These are phyloP conservation scores for Neoscelio sp. DNA, from an alignment of 2,888 invertebrate species.

Conservation along the genomic window DNA sequence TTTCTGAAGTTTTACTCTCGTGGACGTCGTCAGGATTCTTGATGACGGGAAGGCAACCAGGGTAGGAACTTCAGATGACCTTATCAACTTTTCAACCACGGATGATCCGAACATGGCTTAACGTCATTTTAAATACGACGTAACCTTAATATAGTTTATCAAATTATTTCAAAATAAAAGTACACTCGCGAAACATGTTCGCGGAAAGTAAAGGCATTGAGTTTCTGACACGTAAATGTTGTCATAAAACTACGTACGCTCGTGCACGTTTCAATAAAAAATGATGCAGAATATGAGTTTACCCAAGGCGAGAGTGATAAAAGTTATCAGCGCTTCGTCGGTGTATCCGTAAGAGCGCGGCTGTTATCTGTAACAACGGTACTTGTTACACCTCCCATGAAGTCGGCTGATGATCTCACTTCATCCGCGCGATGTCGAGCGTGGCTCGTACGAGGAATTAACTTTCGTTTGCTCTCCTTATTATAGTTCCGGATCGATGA, in stretches of 20 bases:
- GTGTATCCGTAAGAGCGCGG: background rate
- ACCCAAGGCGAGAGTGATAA: constrained; percentile 25
- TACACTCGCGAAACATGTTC: background rate
- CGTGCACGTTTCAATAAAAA: constrained; percentile 10
- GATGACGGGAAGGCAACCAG: too few relatives aligned
- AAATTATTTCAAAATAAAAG: too few relatives aligned
- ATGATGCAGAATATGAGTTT: constrained; percentile 41
- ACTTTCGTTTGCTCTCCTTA: constrained; percentile 75
- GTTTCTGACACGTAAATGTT: constrained; percentile 1
- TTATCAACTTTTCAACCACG: too few relatives aligned
- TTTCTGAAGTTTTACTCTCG: too few relatives aligned
- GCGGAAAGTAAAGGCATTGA: background rate
- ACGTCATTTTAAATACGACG: too few relatives aligned
- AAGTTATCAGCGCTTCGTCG: constrained; percentile 25
- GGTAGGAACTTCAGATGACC: too few relatives aligned
- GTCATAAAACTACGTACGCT: constrained; percentile 13
- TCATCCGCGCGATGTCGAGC: constrained; percentile 47
- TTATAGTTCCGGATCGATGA: constrained; percentile 74
- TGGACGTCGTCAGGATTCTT: too few relatives aligned
- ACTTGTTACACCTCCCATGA: constrained; percentile 47
- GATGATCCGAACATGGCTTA: too few relatives aligned
- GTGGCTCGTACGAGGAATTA: constrained; percentile 66
- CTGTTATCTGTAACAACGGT: constrained; percentile 13
- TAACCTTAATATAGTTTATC: too few relatives aligned
- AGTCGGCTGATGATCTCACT: constrained; percentile 43